Percentiles rank a stretch among this genome's conserved stretches.
These are phyloP conservation scores for Drosophila ohnishii DNA, from an alignment of 1,140 invertebrate species.

Conservation along the genomic window DNA sequence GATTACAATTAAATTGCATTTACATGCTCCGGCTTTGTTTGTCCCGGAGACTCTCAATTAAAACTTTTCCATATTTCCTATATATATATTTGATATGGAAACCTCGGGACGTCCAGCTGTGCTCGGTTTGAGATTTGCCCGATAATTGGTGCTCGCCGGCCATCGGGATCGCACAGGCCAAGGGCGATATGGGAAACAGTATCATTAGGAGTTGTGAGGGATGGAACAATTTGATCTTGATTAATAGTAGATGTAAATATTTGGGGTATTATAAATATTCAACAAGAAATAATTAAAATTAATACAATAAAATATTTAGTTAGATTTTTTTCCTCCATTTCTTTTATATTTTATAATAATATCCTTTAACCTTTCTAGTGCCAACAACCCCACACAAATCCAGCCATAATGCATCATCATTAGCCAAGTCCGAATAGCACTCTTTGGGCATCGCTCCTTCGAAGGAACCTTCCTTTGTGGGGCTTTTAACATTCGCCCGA, in stretches of 20 bases:
- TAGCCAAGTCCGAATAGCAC: conserved; percentile 40
- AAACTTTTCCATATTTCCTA: conserved; percentile 52
- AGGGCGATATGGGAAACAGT: conserved; percentile 16
- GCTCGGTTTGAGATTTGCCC: conserved; percentile 46
- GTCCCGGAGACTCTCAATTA: conserved; percentile 57
- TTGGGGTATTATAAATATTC: background rate
- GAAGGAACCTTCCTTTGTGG: conserved; percentile 6
- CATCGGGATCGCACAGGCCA: background rate
- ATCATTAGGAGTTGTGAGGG: conserved; percentile 5
- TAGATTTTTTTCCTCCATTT: background rate
- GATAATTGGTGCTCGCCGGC: conserved; percentile 48
- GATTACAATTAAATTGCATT: conserved; percentile 81
- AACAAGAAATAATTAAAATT: background rate
- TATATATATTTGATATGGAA: conserved; percentile 57
- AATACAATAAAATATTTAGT: background rate
- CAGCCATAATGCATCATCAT: conserved; percentile 68
- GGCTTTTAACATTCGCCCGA: conserved; percentile 66
- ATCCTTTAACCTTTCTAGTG: background rate
- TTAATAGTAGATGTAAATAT: conserved; percentile 21
- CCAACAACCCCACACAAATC: conserved; percentile 22
- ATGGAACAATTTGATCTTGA: conserved; percentile 7
- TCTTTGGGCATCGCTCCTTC: conserved; percentile 28
- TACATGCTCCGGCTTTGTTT: conserved; percentile 65
- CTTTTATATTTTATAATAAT: background rate
- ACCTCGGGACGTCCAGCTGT: conserved; percentile 60